Evolutionary conservation across 2,888 invertebrate species (phyloP).

Genomic region (Meganola albula): DNA sequence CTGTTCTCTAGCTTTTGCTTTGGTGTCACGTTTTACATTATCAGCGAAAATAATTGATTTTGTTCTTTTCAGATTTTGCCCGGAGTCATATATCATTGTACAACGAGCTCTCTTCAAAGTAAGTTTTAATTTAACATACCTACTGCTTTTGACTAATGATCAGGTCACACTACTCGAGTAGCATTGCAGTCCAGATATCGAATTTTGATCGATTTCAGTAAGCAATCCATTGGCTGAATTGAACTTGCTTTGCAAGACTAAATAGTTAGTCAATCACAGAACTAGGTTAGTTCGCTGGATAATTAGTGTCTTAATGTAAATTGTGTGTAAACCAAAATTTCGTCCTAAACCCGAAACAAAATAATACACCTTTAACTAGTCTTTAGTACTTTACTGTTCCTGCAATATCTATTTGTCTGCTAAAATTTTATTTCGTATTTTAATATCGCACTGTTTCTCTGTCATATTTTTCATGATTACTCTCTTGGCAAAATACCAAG

Average conservation of each 20-base stretch:
- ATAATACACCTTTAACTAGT: conserved; percentile 25
- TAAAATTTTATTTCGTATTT: conserved; percentile 56
- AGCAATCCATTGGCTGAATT: too few species aligned
- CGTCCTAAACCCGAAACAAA: too few species aligned
- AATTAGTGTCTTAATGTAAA: too few species aligned
- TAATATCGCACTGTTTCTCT: conserved; percentile 57
- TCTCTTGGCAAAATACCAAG: conserved; percentile 68
- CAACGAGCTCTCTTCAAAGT: conserved; percentile 63
- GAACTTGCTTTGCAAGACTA: too few species aligned
- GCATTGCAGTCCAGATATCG: too few species aligned
- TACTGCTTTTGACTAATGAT: too few species aligned
- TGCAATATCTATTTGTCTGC: conserved; percentile 40
- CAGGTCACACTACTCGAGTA: too few species aligned
- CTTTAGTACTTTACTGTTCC: conserved; percentile 18
- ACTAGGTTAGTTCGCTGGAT: too few species aligned
- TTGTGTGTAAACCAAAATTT: too few species aligned
- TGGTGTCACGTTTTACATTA: conserved; percentile 4
- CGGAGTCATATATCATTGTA: conserved; percentile 72
- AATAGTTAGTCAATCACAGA: too few species aligned
- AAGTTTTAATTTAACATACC: conserved; percentile 44
- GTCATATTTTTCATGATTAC: conserved; percentile 70
- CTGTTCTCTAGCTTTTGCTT: conserved; percentile 6
- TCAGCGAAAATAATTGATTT: conserved; percentile 20
- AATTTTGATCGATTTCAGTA: too few species aligned
- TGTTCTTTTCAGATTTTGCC: conserved; percentile 64